phyloP scores from a whole-genome alignment of 2,888 invertebrate species.

The Perizoma affinitatum region DNA sequence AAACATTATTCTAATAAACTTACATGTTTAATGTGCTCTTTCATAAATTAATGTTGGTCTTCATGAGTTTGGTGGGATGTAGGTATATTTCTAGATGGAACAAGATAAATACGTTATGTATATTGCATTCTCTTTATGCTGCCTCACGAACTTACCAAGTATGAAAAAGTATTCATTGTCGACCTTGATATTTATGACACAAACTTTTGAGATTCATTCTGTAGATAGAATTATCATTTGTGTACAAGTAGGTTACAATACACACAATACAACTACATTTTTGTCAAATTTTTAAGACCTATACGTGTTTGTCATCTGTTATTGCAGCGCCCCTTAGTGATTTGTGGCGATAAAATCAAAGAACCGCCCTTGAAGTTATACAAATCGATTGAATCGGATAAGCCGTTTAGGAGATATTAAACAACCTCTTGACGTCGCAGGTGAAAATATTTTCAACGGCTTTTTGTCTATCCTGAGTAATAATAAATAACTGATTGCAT shows the following conservation, averaged over 20 bases:
- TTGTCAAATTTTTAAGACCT: too few species aligned
- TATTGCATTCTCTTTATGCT: slow-evolving; percentile 47
- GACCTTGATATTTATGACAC: slow-evolving; percentile 70
- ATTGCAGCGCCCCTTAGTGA: too few species aligned
- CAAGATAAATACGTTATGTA: slow-evolving; percentile 48
- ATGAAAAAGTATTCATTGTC: slow-evolving; percentile 56
- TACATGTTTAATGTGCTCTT: slow-evolving; percentile 35
- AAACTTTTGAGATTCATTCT: slow-evolving; percentile 56
- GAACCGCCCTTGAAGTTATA: too few species aligned
- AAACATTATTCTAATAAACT: slow-evolving; percentile 3
- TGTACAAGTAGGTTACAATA: slow-evolving; percentile 31
- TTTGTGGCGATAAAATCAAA: too few species aligned
- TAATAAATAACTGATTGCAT: too few species aligned
- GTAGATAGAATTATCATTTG: slow-evolving; percentile 48
- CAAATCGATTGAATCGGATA: too few species aligned
- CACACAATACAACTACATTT: too few species aligned
- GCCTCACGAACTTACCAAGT: slow-evolving; percentile 50
- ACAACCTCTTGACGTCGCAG: slow-evolving; percentile 3
- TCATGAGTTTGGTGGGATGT: slow-evolving; percentile 37
- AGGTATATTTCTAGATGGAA: slow-evolving; percentile 46
- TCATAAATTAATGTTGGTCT: slow-evolving; percentile 45
- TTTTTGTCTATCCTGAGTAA: slow-evolving; percentile 16
- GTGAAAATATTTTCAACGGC: slow-evolving; percentile 34
- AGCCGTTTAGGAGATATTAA: too few species aligned
- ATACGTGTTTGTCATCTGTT: too few species aligned